phyloP scores from a whole-genome alignment of 2,113 vertebrate genomes.

The Chaetorhynchus papuensis region DNA sequence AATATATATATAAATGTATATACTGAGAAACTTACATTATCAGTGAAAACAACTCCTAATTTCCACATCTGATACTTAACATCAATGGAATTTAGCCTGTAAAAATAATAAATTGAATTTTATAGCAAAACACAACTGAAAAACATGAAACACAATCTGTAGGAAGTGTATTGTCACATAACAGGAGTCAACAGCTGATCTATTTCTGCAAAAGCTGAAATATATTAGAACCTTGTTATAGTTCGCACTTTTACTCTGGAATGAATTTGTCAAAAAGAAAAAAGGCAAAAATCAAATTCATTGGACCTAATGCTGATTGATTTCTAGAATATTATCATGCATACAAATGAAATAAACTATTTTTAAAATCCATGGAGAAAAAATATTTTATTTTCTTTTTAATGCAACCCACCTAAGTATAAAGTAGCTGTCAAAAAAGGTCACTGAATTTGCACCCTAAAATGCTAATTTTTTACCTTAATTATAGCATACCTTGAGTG shows the following conservation, averaged over 20 bases:
- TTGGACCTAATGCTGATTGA: neutral
- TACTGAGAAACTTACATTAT: conserved; percentile 82
- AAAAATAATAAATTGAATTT: neutral
- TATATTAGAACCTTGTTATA: neutral
- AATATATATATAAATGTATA: no score
- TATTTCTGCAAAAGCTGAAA: neutral
- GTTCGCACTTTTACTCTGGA: neutral
- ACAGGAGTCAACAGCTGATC: neutral
- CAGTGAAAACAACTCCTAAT: conserved; percentile 94
- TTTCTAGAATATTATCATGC: neutral
- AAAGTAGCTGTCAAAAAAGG: neutral
- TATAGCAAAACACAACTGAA: neutral
- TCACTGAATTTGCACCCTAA: neutral
- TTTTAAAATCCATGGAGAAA: neutral
- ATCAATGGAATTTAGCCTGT: conserved; percentile 91
- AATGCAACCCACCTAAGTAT: neutral
- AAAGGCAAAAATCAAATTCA: neutral
- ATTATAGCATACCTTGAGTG: neutral
- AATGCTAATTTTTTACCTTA: neutral
- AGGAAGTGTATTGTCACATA: neutral
- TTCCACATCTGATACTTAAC: conserved; percentile 99
- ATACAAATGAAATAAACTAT: neutral
- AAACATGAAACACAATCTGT: neutral
- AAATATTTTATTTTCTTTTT: neutral
- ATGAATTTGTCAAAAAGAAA: neutral